Evolutionary conservation across 2,888 invertebrate species (phyloP), one percentile per base, ranked within the genome.

Genomic region (Epinotia bilunana): DNA sequence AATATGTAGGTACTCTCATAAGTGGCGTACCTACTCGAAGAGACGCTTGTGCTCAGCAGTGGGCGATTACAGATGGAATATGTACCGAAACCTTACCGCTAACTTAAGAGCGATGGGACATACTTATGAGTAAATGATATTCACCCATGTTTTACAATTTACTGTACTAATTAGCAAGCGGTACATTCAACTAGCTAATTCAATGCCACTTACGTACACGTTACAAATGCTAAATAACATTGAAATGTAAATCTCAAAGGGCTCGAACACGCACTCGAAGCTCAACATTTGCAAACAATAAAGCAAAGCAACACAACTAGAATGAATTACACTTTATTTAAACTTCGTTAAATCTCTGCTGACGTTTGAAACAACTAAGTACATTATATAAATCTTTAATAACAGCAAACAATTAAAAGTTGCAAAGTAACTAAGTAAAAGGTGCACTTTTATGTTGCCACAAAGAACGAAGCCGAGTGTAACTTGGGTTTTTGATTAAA

Each of bases 181-280:
- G 11, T 18, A 39, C n/a, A 39, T 62, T 43, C 18, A 18, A 20
- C 20, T 23, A 46, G 23, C 28, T n/a, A 28, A 53, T n/a, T 28
- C 12, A 33, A 33, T 1, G 5, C 53, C 18, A n/a, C n/a, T 46
- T 23, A 46, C n/a, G n/a, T n/a, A n/a, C 46, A 43, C 20, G 39
- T 16, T 43, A 18, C 13, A 39, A 5, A n/a, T 18, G 18, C 20
- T 23, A 49, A 65, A 60, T 53, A 60, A 60, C 33, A 58, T 18
- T 53, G 28, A 12, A 62, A 23, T 46, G 43, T 20, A 43, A 65
- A 69, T 63, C 62, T 46, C 46, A 28, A 28, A 69, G 43, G 33
- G 11, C 18, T 55, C 33, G 23, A 28, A 43, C 77, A 82, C 77
- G 77, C 79, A 77, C 49, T 73, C 72, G 77, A 46, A 72, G 69